These are phyloP conservation scores for Ceriagrion tenellum DNA, from an alignment of 2,888 invertebrate genomes.

Conservation along the genomic window DNA sequence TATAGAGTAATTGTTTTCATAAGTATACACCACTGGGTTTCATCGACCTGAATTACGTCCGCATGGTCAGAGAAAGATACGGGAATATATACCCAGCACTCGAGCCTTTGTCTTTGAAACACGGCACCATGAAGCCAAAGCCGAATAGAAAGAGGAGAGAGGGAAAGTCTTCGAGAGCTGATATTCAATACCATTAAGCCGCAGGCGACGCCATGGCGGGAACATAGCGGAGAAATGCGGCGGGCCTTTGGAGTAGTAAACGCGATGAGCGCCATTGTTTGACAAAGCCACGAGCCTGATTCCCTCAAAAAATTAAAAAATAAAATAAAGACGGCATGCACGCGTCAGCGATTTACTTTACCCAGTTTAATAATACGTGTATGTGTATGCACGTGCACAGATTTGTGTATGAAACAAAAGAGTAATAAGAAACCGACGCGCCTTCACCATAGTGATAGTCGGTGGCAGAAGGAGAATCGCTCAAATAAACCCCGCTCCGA, in stretches of 20 bases:
- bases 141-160: constrained; percentile 76
- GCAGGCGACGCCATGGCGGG: background rate
- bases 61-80: background rate
- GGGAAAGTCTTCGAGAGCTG: constrained; percentile 72
- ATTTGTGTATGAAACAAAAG: background rate
- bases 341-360: background rate
- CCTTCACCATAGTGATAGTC: background rate
- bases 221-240: background rate
- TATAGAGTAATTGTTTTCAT: background rate
- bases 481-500: background rate
- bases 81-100: background rate
- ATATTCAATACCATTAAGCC: background rate
- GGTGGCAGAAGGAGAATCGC: background rate
- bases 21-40: background rate
- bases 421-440: background rate
- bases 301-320: background rate
- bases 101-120: constrained; percentile 72
- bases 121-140: constrained; percentile 76
- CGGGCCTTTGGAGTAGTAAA: background rate
- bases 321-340: background rate
- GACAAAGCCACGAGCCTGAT: background rate
- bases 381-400: background rate
- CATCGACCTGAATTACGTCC: background rate
- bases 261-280: background rate
- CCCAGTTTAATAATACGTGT: background rate